A percentile compares a stretch with the other conserved stretches of the same genome.
Conservation (phyloP, 2,888 invertebrate genomes). For the Malthinus seriepunctatus region DNA sequence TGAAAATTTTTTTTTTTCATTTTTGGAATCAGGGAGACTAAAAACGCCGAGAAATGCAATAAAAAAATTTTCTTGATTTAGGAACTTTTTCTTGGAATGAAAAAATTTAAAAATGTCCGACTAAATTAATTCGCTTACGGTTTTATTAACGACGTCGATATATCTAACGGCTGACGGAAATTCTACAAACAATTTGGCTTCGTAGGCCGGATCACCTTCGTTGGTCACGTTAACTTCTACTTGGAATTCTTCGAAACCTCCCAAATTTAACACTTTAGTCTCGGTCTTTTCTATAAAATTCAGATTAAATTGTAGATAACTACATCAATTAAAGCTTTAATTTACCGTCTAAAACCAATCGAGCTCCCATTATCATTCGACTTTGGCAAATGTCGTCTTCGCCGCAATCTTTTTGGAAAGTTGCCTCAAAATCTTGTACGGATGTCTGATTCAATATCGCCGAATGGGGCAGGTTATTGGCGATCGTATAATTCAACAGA, state of each 20-base stretch:
- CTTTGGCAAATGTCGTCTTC: constrained; percentile 86
- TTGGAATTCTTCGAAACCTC: constrained; percentile 75
- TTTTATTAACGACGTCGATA: constrained; percentile 68
- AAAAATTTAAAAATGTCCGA: too few relatives aligned
- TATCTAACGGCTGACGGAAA: constrained; percentile 80
- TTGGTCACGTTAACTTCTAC: constrained; percentile 78
- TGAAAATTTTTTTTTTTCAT: not conserved
- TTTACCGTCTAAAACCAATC: constrained; percentile 54
- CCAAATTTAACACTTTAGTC: constrained; percentile 59
- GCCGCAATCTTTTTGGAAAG: constrained; percentile 91
- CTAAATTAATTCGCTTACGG: constrained; percentile 60
- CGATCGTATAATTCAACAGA: constrained; percentile 80
- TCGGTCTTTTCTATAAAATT: constrained; percentile 44
- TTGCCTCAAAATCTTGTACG: constrained; percentile 77
- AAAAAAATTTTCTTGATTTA: too few relatives aligned
- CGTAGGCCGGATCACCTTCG: constrained; percentile 86
- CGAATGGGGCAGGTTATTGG: constrained; percentile 72
- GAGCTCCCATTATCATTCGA: constrained; percentile 70
- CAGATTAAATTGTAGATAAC: constrained; percentile 4
- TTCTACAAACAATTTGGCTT: constrained; percentile 78
- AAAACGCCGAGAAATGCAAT: too few relatives aligned
- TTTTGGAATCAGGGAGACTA: constrained; percentile 4
- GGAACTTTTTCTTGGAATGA: too few relatives aligned
- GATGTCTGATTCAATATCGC: constrained; percentile 90
- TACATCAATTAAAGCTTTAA: constrained; percentile 22